These are phyloP conservation scores for Suncus etruscus DNA, from an alignment of 2,113 vertebrate species.

Conservation along the genomic window DNA sequence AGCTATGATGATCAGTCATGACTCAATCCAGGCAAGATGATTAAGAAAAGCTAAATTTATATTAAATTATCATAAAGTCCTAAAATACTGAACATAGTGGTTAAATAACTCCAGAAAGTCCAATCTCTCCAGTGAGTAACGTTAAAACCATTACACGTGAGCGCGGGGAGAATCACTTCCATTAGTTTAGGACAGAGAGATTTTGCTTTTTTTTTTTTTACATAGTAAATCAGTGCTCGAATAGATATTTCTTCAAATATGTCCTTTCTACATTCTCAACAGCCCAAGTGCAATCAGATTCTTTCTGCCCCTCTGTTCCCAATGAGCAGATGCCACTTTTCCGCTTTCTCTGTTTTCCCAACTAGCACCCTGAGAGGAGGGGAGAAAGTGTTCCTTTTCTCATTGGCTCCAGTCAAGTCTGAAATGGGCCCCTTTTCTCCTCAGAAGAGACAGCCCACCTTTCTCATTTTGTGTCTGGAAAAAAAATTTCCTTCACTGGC, in stretches of 20 bases:
- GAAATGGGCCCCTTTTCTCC: constrained; percentile 33
- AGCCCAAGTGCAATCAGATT: constrained; percentile 84
- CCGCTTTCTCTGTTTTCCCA: constrained; percentile 34
- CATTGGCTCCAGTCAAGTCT: neutral
- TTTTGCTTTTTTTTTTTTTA: constrained; percentile 86
- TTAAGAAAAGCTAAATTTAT: constrained; percentile 93
- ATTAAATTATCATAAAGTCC: constrained; percentile 92
- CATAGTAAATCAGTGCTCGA: constrained; percentile 93
- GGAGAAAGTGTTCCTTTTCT: constrained; percentile 43
- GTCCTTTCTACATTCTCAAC: constrained; percentile 90
- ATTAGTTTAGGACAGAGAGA: constrained; percentile 87
- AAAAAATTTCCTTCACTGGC: neutral
- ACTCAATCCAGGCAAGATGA: constrained; percentile 85
- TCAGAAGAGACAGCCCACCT: neutral
- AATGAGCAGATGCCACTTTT: constrained; percentile 68
- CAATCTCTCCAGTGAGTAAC: constrained; percentile 96
- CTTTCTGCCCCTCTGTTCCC: constrained; percentile 71
- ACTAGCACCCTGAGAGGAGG: constrained; percentile 6
- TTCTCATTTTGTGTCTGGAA: neutral
- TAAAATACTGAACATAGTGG: constrained; percentile 95
- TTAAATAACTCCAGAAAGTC: constrained; percentile 96
- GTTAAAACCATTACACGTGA: constrained; percentile 92
- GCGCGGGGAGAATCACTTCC: constrained; percentile 83
- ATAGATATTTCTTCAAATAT: constrained; percentile 88
- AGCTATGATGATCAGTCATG: constrained; percentile 80